Conservation (phyloP, 2,888 invertebrate genomes). For the Lasiommata megera region DNA sequence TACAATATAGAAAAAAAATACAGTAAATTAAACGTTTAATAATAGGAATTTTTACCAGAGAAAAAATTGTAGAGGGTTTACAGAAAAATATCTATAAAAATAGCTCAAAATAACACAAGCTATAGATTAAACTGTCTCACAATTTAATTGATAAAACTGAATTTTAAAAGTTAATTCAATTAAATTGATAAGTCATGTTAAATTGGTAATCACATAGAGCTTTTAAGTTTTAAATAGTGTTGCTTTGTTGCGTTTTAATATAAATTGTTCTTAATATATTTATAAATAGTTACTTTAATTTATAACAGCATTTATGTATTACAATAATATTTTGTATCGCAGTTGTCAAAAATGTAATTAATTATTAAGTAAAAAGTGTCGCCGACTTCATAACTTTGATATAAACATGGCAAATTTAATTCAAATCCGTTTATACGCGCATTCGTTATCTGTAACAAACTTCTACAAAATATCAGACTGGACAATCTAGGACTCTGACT, state of each 20-base stretch:
- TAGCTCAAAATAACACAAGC: background rate
- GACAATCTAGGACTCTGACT: no score
- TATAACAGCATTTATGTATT: background rate
- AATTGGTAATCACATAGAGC: background rate
- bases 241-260: conserved; percentile 2
- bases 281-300: background rate
- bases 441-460: no score
- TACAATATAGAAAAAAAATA: background rate
- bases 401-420: no score
- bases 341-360: background rate
- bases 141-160: background rate
- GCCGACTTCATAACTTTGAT: no score
- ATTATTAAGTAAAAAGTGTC: no score
- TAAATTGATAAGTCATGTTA: background rate
- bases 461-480: no score
- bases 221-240: background rate
- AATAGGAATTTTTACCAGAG: background rate
- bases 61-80: background rate
- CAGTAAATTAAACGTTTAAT: no score
- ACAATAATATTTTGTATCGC: background rate
- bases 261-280: background rate
- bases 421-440: no score
- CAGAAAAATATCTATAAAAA: background rate
- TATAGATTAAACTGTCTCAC: background rate
- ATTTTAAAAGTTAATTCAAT: background rate